Conservation (phyloP, 92 coral and sea anemone species). For the Bergia puertoricense region DNA sequence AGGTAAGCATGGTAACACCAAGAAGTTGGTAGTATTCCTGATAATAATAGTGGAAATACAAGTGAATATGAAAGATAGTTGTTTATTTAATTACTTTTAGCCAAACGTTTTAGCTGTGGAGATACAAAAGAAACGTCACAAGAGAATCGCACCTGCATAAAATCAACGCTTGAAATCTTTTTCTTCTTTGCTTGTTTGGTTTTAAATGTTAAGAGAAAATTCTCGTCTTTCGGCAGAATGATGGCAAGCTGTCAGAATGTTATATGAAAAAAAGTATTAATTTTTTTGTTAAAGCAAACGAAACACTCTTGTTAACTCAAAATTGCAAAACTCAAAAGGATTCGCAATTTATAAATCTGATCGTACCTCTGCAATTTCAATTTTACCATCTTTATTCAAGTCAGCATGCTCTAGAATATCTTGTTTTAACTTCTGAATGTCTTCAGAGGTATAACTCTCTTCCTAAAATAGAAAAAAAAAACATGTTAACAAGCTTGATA, state of each 20-base stretch:
- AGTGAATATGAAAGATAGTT: too few relatives aligned
- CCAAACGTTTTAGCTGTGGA: too few relatives aligned
- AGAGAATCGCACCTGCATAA: slow-evolving; percentile 13
- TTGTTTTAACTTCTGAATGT: background rate
- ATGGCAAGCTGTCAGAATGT: slow-evolving; percentile 24
- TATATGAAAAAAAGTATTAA: background rate
- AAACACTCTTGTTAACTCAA: background rate
- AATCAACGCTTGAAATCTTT: slow-evolving; percentile 29
- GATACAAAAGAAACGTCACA: too few relatives aligned
- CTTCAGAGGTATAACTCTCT: background rate
- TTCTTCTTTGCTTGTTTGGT: slow-evolving; percentile 22
- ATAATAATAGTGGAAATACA: too few relatives aligned
- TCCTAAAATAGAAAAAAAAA: background rate
- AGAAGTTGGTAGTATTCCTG: too few relatives aligned
- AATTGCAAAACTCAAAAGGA: background rate
- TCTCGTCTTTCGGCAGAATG: slow-evolving; percentile 40
- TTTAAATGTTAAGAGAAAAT: slow-evolving; percentile 15
- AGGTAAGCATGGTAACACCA: too few relatives aligned
- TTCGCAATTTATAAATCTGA: background rate
- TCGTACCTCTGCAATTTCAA: slow-evolving; percentile 37
- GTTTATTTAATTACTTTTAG: too few relatives aligned
- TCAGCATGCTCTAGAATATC: slow-evolving; percentile 34
- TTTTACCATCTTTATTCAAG: slow-evolving; percentile 38
- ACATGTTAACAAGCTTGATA: background rate
- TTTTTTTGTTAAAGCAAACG: background rate